phyloP scores from a whole-genome alignment of 2,797 vertebrate genomes.

The Esox lucius region DNA sequence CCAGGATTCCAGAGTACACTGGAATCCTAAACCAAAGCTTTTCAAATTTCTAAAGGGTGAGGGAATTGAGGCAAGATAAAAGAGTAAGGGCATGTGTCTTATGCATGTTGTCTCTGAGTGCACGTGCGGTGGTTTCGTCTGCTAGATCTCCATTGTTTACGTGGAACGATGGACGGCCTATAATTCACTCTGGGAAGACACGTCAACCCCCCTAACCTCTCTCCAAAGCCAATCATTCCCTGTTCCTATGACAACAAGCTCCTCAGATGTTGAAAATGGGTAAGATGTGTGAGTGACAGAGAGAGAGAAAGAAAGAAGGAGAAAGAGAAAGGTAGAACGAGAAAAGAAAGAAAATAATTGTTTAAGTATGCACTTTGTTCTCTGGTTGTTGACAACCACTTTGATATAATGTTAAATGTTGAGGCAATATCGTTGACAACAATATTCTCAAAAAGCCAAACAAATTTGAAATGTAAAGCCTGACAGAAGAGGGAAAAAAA shows the following conservation, averaged over 20 bases:
- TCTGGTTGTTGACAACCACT: too few species aligned
- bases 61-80: not conserved
- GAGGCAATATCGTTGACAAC: too few species aligned
- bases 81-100: not conserved
- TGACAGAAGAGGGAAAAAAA: not conserved
- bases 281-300: slow-evolving; percentile 33
- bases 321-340: not conserved
- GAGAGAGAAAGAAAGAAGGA: not conserved
- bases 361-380: too few species aligned
- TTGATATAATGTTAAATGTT: too few species aligned
- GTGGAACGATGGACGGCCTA: slow-evolving; percentile 5
- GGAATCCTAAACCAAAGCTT: not conserved
- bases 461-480: not conserved
- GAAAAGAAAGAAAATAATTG: not conserved
- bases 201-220: slow-evolving; percentile 16
- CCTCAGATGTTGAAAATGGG: slow-evolving; percentile 45
- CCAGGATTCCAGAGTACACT: not conserved
- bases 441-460: not conserved
- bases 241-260: slow-evolving; percentile 66
- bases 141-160: slow-evolving; percentile 25
- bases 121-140: not conserved
- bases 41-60: not conserved
- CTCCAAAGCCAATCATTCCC: slow-evolving; percentile 43
- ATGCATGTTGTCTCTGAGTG: not conserved
- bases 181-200: slow-evolving; percentile 9